Evolutionary conservation across 2,113 vertebrate species (phyloP).

Genomic region (Capricornis sumatraensis): DNA sequence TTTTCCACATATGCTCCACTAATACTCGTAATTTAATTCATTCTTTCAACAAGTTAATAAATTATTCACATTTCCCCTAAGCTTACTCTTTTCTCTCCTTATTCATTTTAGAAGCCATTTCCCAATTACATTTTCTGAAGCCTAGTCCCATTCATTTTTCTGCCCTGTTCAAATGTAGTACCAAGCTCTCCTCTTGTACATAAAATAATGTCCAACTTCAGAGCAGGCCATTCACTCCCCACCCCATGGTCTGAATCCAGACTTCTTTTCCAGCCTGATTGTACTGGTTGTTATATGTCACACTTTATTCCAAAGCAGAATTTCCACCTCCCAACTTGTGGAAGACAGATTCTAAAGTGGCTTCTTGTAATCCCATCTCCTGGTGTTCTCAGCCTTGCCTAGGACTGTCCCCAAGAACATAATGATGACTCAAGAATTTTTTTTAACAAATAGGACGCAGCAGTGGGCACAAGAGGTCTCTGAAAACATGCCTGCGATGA

Average conservation of each 20-base stretch:
- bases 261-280: not conserved
- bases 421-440: not conserved
- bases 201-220: not conserved
- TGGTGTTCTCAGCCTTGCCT: not conserved
- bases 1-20: not conserved
- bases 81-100: not conserved
- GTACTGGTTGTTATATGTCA: not conserved
- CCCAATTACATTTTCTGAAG: not conserved
- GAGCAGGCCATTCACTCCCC: not conserved
- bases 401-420: not conserved
- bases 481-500: not conserved
- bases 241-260: not conserved
- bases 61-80: not conserved
- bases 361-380: not conserved
- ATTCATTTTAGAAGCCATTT: not conserved
- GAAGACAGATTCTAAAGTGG: not conserved
- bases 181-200: not conserved
- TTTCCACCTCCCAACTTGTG: not conserved
- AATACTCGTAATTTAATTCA: not conserved
- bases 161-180: not conserved
- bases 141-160: not conserved
- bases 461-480: not conserved
- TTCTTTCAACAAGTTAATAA: slow-evolving; percentile 2
- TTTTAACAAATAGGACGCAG: not conserved
- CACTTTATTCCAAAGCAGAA: not conserved